These are phyloP conservation scores for Idris sp. DNA, from an alignment of 1,140 invertebrate species.

Conservation along the genomic window DNA sequence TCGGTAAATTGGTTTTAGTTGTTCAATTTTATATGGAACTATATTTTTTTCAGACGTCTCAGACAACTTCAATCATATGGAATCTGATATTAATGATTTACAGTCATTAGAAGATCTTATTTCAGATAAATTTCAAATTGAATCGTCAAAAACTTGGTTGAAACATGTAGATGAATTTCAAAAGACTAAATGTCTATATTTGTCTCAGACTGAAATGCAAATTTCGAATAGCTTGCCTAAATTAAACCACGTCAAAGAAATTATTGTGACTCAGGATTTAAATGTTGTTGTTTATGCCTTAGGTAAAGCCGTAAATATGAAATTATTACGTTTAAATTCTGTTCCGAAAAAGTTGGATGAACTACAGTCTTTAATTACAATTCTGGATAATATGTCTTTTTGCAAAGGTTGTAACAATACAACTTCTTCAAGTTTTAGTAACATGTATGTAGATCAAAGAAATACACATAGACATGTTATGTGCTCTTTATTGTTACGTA, in stretches of 20 bases:
- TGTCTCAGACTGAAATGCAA: too few relatives aligned
- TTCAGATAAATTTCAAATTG: too few relatives aligned
- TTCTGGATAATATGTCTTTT: background rate
- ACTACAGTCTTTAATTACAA: background rate
- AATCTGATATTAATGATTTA: too few relatives aligned
- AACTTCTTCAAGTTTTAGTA: background rate
- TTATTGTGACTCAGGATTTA: background rate
- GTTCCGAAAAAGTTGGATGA: background rate
- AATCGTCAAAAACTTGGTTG: too few relatives aligned
- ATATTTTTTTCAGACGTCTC: too few relatives aligned
- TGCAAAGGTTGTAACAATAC: background rate
- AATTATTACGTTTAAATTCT: background rate
- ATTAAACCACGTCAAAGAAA: background rate
- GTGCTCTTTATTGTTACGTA: too few relatives aligned
- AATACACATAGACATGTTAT: background rate
- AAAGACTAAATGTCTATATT: too few relatives aligned
- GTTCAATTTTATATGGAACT: too few relatives aligned
- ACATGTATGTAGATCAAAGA: background rate
- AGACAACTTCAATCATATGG: too few relatives aligned
- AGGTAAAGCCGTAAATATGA: background rate
- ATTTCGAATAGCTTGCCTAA: background rate
- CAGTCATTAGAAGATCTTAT: too few relatives aligned
- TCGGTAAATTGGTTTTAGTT: too few relatives aligned
- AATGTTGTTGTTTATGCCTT: background rate
- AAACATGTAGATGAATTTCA: too few relatives aligned